Conservation (phyloP, 64 coral and sea anemone species). For the Montipora efflorescens region DNA sequence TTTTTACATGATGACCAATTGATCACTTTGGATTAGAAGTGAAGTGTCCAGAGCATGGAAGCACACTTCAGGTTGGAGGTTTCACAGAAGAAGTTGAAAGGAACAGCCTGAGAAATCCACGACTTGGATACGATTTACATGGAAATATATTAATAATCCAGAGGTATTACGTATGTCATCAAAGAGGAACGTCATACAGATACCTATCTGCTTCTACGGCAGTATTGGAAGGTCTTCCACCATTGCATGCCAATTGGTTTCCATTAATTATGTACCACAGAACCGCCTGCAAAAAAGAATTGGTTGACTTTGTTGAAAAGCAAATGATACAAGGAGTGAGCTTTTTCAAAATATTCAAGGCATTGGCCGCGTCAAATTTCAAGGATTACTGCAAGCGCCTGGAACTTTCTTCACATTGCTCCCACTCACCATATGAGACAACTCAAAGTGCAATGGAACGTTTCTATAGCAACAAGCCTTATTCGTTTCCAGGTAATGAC, state of each 20-base stretch:
- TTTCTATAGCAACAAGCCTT: conserved; percentile 21
- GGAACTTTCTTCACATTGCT: neutral
- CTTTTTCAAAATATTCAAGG: conserved; percentile 37
- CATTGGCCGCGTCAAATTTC: conserved; percentile 34
- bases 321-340: conserved; percentile 38
- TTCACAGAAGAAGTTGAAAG: neutral
- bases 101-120: no score
- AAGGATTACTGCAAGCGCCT: neutral
- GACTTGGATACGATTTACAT: no score
- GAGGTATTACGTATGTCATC: no score
- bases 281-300: neutral
- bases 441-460: neutral
- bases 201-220: no score
- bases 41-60: neutral
- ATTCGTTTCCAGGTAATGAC: conserved; percentile 53
- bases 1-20: neutral
- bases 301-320: neutral
- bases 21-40: neutral
- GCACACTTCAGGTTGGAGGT: neutral
- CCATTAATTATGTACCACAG: no score
- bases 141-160: no score
- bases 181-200: no score
- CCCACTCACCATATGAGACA: no score
- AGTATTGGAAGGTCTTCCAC: no score
- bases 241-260: no score